Evolutionary conservation across 2,888 invertebrate genomes (phyloP).

Genomic region (Oscheius sp.): DNA sequence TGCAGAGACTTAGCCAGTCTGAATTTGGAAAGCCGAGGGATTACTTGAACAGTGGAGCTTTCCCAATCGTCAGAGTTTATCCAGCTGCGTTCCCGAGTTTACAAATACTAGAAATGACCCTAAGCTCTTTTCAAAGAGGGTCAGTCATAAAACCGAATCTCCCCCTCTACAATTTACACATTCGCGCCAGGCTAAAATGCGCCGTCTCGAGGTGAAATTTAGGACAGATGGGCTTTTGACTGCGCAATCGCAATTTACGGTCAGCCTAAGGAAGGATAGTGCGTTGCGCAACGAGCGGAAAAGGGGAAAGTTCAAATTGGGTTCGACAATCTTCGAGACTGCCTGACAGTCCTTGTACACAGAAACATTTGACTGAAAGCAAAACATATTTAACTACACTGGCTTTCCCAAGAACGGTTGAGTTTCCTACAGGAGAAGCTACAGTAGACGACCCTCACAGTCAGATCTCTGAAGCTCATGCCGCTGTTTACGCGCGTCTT

Average conservation of each 20-base stretch:
- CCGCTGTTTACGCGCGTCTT: conserved; percentile 23
- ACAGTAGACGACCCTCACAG: not conserved
- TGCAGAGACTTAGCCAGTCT: not conserved
- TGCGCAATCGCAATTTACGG: conserved; percentile 33
- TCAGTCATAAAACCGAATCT: not conserved
- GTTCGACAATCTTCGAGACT: no score
- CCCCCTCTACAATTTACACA: not conserved
- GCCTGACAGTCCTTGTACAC: not conserved
- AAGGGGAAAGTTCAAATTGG: no score
- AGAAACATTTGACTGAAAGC: no score
- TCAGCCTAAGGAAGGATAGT: conserved; percentile 4
- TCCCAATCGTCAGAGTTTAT: conserved; percentile 1
- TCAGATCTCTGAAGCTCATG: conserved; percentile 1
- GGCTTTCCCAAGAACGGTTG: no score
- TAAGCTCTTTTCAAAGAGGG: not conserved
- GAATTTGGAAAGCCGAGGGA: not conserved
- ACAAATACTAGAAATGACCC: conserved; percentile 31
- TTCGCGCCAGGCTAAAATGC: not conserved
- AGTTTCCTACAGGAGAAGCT: no score
- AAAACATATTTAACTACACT: no score
- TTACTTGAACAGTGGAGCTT: not conserved
- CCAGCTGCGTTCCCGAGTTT: conserved; percentile 1
- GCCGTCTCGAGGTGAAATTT: not conserved
- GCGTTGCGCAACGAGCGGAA: conserved; percentile 2
- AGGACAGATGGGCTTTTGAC: conserved; percentile 26